Evolutionary conservation across 2,888 invertebrate genomes (phyloP).

Genomic region (Thalpophila matura): DNA sequence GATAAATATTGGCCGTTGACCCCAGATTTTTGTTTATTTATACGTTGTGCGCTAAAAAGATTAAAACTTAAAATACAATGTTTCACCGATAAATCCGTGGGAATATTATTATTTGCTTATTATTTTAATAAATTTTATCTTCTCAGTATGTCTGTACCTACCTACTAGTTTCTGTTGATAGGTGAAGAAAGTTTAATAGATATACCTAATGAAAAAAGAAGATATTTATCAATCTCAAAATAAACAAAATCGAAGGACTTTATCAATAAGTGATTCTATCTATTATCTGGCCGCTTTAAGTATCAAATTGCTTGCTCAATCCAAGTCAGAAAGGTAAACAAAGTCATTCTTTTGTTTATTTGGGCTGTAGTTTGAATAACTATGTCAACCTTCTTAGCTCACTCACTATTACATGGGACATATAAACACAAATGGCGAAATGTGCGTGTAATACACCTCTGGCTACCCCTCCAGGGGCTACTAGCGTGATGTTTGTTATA

Average conservation of each 20-base stretch:
- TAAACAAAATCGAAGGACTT: not conserved
- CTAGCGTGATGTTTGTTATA: no score
- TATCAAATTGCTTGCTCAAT: slow-evolving; percentile 24
- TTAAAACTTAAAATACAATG: slow-evolving; percentile 46
- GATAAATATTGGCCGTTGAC: slow-evolving; percentile 63
- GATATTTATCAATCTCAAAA: slow-evolving; percentile 1
- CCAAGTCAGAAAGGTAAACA: slow-evolving; percentile 8
- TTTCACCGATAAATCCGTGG: slow-evolving; percentile 40
- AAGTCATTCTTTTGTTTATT: slow-evolving; percentile 14
- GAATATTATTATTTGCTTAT: slow-evolving; percentile 11
- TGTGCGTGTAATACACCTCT: no score
- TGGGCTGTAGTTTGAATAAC: not conserved
- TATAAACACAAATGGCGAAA: no score
- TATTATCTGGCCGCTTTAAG: slow-evolving; percentile 1
- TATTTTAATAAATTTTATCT: slow-evolving; percentile 20
- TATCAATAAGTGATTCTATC: not conserved
- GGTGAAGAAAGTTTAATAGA: slow-evolving; percentile 1
- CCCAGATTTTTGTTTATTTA: slow-evolving; percentile 56
- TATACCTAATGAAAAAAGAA: no score
- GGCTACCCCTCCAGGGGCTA: no score
- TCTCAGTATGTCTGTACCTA: no score
- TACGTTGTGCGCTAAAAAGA: slow-evolving; percentile 40
- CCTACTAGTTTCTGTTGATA: slow-evolving; percentile 4
- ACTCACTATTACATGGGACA: no score
- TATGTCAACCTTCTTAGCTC: no score